These are phyloP conservation scores for Tipula vernalis DNA, from an alignment of 2,888 invertebrate genomes.

Conservation along the genomic window DNA sequence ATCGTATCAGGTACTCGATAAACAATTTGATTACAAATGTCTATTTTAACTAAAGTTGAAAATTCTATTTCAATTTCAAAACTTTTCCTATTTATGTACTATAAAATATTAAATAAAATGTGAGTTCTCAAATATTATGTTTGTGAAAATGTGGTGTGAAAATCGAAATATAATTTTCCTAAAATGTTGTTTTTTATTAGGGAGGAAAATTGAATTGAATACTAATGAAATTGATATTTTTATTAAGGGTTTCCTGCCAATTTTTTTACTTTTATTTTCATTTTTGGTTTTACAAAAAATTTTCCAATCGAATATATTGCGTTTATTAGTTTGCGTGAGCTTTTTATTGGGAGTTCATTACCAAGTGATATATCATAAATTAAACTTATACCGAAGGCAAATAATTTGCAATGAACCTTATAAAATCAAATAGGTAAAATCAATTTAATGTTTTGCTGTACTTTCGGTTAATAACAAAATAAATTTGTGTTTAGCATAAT, in stretches of 20 bases:
- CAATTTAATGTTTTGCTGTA: not conserved
- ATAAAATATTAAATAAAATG: too few relatives aligned
- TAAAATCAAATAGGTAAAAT: not conserved
- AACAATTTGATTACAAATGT: not conserved
- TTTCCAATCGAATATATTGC: not conserved
- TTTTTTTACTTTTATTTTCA: not conserved
- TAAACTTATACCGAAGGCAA: not conserved
- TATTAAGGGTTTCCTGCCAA: not conserved
- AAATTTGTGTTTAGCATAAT: not conserved
- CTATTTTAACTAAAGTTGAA: not conserved
- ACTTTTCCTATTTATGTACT: not conserved
- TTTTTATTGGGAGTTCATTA: not conserved
- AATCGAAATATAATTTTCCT: not conserved
- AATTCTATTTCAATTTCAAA: not conserved
- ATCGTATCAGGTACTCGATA: not conserved
- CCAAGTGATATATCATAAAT: not conserved
- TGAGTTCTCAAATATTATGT: not conserved
- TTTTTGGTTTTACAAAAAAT: not conserved
- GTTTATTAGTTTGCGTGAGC: not conserved
- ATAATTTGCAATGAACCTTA: not conserved
- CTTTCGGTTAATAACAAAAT: too few relatives aligned
- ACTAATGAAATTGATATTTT: not conserved
- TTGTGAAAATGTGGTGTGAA: not conserved
- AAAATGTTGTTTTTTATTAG: not conserved
- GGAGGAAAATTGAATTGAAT: not conserved